Conservation (phyloP, 2,797 vertebrate genomes). For the Rhyacichthys aspro region DNA sequence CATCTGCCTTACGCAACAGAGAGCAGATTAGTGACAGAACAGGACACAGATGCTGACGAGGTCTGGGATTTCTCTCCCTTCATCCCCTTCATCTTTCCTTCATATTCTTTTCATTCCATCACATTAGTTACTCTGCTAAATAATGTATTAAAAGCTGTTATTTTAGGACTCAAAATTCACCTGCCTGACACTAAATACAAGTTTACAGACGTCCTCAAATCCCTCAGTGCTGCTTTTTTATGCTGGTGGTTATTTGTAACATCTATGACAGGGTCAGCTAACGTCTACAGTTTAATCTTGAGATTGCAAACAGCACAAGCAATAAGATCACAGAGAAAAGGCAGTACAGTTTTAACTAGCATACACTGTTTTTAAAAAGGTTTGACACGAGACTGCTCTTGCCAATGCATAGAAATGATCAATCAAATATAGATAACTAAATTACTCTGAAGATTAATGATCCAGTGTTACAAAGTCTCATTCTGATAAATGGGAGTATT, state of each 20-base stretch:
- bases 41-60: slow-evolving; percentile 68
- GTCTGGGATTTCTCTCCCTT: slow-evolving; percentile 50
- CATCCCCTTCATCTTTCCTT: slow-evolving; percentile 13
- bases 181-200: slow-evolving; percentile 3
- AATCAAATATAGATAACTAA: background rate
- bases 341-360: background rate
- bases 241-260: too few relatives aligned
- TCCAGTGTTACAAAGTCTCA: background rate
- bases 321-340: background rate
- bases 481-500: slow-evolving; percentile 36
- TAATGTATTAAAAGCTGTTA: slow-evolving; percentile 45
- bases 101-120: slow-evolving; percentile 23
- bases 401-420: slow-evolving; percentile 3
- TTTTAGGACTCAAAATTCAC: slow-evolving; percentile 25
- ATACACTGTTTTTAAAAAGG: background rate
- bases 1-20: slow-evolving; percentile 63
- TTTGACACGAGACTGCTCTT: background rate
- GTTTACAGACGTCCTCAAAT: slow-evolving; percentile 3
- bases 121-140: slow-evolving; percentile 35
- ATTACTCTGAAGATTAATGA: too few relatives aligned
- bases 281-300: background rate
- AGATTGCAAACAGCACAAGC: background rate
- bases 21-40: slow-evolving; percentile 74
- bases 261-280: background rate
- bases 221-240: too few relatives aligned